phyloP scores from a whole-genome alignment of 2,113 vertebrate species.

The Corvus cornix region DNA sequence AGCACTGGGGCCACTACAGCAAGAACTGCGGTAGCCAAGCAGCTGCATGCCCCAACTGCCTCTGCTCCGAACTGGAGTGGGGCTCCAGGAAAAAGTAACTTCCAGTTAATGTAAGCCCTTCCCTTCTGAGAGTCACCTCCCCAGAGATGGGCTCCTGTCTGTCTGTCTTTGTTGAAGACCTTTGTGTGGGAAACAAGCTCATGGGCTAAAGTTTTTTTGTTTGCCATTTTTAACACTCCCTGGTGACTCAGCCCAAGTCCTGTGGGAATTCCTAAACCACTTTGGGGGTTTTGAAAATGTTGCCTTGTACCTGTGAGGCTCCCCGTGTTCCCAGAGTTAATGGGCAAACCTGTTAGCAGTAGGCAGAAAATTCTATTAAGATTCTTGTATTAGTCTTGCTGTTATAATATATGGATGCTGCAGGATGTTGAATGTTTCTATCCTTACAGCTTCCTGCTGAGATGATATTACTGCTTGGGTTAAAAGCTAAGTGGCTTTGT shows the following conservation, averaged over 20 bases:
- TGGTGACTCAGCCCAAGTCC: neutral
- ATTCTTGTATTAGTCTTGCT: neutral
- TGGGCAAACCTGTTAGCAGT: neutral
- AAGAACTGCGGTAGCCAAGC: neutral
- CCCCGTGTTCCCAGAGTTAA: neutral
- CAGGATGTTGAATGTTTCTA: neutral
- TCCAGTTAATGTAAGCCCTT: neutral
- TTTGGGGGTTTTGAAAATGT: neutral
- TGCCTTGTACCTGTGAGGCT: neutral
- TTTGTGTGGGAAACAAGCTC: neutral
- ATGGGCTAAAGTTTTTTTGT: neutral
- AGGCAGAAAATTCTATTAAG: neutral
- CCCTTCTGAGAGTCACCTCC: neutral
- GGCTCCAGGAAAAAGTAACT: neutral
- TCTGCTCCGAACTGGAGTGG: neutral
- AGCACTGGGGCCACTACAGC: neutral
- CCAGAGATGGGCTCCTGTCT: neutral
- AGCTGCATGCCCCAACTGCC: neutral
- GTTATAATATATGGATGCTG: neutral
- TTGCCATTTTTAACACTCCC: neutral
- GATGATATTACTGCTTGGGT: constrained; percentile 19
- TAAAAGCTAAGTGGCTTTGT: constrained; percentile 53
- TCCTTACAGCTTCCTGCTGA: constrained; percentile 32
- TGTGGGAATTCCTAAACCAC: neutral
- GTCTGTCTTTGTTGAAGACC: neutral